Base-by-base conservation (phyloP, 2,888 invertebrate genomes). In the Cephus nigrinus region DNA sequence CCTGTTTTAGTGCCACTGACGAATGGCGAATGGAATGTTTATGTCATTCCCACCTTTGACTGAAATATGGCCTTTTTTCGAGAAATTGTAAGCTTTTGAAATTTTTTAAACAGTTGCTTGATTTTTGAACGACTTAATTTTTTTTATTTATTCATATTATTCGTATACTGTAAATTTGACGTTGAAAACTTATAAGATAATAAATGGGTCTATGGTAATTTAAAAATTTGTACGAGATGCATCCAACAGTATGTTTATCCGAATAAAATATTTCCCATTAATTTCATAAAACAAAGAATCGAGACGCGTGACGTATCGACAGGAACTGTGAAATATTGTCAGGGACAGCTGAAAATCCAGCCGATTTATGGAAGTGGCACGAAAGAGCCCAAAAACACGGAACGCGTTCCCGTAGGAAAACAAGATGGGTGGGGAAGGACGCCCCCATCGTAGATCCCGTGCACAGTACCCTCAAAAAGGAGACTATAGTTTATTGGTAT, bases 321-420 rank as follows among this genome's bases (percentile, higher is more conserved):
- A 32, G 71, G 71, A 71, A 32, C 71, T 71, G 71, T 71, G 71
- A 71, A 31, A 71, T 71, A 69, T 77, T 69, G 36, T 74, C 69
- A 33, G 75, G 40, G 75, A 72, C 78, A 78, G 78, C 78, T 78
- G 78, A 78, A 75, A 78, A 75, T 77, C 72, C 55, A 23, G n/a
- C 23, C 55, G 68, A 78, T 78, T 78, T 78, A 75, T 78, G 78
- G 74, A 33, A 71, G 78, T 72, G n/a, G 55, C 75, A 31, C 12
- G 12, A 32, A 72, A 79, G 74, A 40, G 73, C 40, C 74, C 72
- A 69, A 75, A 79, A 80, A 80, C 80, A 82, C 40, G 80, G 75
- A 78, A 80, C 78, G 40, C 75, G 77, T 78, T 82, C 78, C 73
- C 68, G 76, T 77, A 77, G 76, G 78, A 73, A 81, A 82, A 82